Conservation (phyloP, 2,888 invertebrate species). For the Hypomecis punctinalis region DNA sequence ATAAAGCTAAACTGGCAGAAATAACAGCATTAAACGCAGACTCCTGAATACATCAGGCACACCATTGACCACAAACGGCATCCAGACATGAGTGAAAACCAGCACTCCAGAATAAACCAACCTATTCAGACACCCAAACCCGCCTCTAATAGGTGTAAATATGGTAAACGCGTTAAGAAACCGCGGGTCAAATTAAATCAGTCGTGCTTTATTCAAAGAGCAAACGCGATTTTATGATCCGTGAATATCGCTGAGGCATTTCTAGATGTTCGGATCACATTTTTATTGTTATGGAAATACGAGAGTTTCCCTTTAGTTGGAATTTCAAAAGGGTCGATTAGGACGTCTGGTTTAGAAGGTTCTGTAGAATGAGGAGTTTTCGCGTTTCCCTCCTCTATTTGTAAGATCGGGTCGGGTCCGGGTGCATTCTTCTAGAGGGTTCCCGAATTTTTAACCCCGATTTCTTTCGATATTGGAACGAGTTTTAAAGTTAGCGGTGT, state of each 20-base stretch:
- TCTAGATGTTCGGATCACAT: constrained; percentile 84
- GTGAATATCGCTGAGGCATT: constrained; percentile 84
- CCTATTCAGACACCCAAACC: constrained; percentile 63
- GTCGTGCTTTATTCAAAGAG: constrained; percentile 69
- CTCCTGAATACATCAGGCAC: constrained; percentile 51
- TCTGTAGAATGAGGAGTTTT: constrained; percentile 72
- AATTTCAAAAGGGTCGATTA: constrained; percentile 85
- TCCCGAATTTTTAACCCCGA: constrained; percentile 65
- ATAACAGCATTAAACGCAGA: constrained; percentile 60
- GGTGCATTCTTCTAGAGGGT: constrained; percentile 68
- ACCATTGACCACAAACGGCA: constrained; percentile 61
- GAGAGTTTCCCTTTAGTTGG: constrained; percentile 83
- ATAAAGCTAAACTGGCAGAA: constrained; percentile 51
- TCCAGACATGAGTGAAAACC: constrained; percentile 61
- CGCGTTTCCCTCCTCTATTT: constrained; percentile 73
- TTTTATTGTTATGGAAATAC: constrained; percentile 85
- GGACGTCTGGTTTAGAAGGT: constrained; percentile 84
- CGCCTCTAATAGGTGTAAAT: constrained; percentile 56
- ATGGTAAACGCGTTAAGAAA: constrained; percentile 52
- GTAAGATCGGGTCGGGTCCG: constrained; percentile 67
- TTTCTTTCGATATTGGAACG: constrained; percentile 64
- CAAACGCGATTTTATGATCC: constrained; percentile 83
- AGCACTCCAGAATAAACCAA: constrained; percentile 68
- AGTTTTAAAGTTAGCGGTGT: constrained; percentile 70
- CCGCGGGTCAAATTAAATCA: constrained; percentile 73